Evolutionary conservation across 2,113 vertebrate genomes (phyloP), one percentile per base, ranked within the genome.

Genomic region (Mormyrus iriodes): DNA sequence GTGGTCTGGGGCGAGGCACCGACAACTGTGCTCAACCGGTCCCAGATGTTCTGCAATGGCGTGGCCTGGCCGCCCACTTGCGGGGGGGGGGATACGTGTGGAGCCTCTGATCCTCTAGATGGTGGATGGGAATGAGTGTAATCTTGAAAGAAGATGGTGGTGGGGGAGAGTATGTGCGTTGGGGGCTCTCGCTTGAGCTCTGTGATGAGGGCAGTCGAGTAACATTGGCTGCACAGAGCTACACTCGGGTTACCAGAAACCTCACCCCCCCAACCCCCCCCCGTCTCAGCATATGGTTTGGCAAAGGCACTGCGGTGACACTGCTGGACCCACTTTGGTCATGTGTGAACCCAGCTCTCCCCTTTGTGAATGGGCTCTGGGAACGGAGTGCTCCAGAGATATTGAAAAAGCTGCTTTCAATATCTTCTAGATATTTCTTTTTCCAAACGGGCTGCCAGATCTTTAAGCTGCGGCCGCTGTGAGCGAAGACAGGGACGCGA

Each of bases 231-330:
- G 9, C 35, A 58, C 12, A 12, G 58, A 89, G 86, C 49, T 49
- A 31, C 31, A 48, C 49, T 92, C 93, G 92, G 88, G 91, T 94
- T 94, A 94, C 91, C 91, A 95, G 92, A 94, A 93, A 92, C 91
- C 90, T 91, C 88, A 83, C 90, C 90, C 89, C 58, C 65, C 42
- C 19, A 15, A 4, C 10, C 49, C 49, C 35, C 4, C 89, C 58
- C 65, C 48, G 35, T 61, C 89, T 90, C 76, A 88, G 85, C 89
- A 79, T 73, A 90, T 55, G 86, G 85, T 61, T 88, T 49, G 61
- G 61, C 42, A 12, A 49, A 90, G 89, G 89, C 58, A 55, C 49
- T 31, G 79, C 3, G 76, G 58, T 19, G 55, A 42, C 88, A 88
- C 69, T 27, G 39, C 61, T 85, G 86, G 35, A n/a, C 86, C 86